A percentile compares a stretch with the other conserved stretches of the same genome.
phyloP scores from a whole-genome alignment of 2,113 vertebrate species.

The Indicator maculatus region DNA sequence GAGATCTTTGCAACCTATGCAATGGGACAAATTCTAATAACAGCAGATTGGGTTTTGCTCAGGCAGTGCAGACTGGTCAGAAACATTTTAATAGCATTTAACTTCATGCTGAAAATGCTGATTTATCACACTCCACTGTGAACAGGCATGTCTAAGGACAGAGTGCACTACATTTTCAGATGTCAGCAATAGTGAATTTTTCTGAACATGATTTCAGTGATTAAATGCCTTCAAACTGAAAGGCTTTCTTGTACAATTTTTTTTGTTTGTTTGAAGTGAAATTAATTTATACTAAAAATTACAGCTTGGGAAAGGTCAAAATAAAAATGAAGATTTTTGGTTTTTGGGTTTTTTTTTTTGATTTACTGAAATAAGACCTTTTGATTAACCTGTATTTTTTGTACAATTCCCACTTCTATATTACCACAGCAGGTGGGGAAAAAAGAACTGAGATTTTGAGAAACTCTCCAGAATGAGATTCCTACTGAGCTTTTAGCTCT shows the following conservation, averaged over 20 bases:
- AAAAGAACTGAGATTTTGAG: neutral
- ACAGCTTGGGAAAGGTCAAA: neutral
- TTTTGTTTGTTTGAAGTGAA: neutral
- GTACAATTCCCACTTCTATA: neutral
- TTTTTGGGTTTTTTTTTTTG: neutral
- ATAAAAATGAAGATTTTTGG: neutral
- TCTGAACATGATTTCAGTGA: neutral
- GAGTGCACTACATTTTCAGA: neutral
- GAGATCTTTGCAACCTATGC: neutral
- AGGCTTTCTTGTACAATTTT: neutral
- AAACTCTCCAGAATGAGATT: neutral
- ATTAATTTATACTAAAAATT: neutral
- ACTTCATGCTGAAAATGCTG: slow-evolving; percentile 12
- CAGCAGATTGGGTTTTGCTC: slow-evolving; percentile 21
- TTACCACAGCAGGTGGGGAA: neutral
- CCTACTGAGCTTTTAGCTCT: neutral
- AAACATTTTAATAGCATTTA: neutral
- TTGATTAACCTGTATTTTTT: neutral
- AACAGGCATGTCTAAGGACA: neutral
- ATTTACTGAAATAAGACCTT: neutral
- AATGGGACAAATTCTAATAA: neutral
- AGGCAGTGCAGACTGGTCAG: neutral
- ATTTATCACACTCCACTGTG: neutral
- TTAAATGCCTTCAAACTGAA: neutral
- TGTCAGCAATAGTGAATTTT: neutral